A percentile compares a stretch with the other conserved stretches of the same genome.
phyloP scores from a whole-genome alignment of 2,888 invertebrate genomes.

The Spisula subtruncata region DNA sequence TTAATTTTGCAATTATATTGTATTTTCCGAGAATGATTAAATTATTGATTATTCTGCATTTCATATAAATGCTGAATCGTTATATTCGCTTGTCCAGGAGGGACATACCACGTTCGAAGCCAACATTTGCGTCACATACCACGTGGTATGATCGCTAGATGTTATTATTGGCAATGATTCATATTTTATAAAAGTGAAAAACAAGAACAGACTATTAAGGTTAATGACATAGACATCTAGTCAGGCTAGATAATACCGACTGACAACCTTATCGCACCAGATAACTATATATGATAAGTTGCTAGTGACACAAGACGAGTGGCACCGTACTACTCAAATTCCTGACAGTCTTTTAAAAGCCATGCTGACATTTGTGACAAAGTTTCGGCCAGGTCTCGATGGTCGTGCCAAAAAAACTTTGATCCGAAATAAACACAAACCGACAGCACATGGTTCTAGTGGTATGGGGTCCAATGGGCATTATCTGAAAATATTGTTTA shows the following conservation, averaged over 20 bases:
- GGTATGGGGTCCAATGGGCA: neutral
- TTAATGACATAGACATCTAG: neutral
- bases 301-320: neutral
- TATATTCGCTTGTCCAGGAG: too few relatives aligned
- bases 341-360: neutral
- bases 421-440: neutral
- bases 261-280: neutral
- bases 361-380: neutral
- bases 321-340: neutral
- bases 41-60: too few relatives aligned
- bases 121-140: too few relatives aligned
- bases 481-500: conserved; percentile 24
- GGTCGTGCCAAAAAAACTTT: conserved; percentile 3
- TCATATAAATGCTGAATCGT: too few relatives aligned
- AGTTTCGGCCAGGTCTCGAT: neutral
- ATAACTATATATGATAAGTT: neutral
- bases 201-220: neutral
- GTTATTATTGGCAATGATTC: too few relatives aligned
- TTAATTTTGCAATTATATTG: too few relatives aligned
- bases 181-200: too few relatives aligned
- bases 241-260: neutral
- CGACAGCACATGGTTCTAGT: neutral
- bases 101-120: too few relatives aligned
- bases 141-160: too few relatives aligned
- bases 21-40: too few relatives aligned